phyloP scores from a whole-genome alignment of 2,113 vertebrate species.

The Rhipidura dahli region DNA sequence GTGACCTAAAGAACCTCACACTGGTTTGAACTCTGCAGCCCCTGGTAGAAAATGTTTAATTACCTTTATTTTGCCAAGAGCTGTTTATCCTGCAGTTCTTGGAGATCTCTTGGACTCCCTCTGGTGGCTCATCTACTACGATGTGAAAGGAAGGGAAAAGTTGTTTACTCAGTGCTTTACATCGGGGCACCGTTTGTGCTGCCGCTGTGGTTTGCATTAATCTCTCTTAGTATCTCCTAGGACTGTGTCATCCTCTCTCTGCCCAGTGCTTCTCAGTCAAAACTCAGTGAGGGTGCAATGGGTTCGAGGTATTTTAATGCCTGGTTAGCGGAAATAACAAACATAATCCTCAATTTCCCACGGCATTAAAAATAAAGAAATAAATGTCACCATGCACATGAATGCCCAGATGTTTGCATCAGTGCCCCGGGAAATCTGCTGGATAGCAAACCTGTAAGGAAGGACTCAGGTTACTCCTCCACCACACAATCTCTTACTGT shows the following conservation, averaged over 20 bases:
- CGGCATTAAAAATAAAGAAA: conserved; percentile 14
- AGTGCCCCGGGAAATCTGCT: not conserved
- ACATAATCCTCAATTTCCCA: not conserved
- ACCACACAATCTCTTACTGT: not conserved
- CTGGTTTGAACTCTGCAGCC: not conserved
- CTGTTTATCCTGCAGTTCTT: not conserved
- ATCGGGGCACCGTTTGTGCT: not conserved
- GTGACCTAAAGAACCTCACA: not conserved
- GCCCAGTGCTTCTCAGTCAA: not conserved
- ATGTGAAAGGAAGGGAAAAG: not conserved
- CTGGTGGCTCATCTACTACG: conserved; percentile 19
- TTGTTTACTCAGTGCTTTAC: not conserved
- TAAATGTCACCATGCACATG: not conserved
- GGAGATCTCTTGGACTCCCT: conserved; percentile 53
- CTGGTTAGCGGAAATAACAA: conserved; percentile 16
- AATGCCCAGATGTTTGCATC: conserved; percentile 18
- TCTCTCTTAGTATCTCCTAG: not conserved
- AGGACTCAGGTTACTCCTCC: not conserved
- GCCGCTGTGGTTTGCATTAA: not conserved
- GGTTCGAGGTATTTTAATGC: not conserved
- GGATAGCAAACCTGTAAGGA: not conserved
- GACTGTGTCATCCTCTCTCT: not conserved
- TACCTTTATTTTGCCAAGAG: conserved; percentile 30
- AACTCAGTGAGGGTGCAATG: not conserved
- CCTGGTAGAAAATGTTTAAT: not conserved